Conservation (phyloP, 2,113 vertebrate genomes). For the Brachionichthys hirsutus region DNA sequence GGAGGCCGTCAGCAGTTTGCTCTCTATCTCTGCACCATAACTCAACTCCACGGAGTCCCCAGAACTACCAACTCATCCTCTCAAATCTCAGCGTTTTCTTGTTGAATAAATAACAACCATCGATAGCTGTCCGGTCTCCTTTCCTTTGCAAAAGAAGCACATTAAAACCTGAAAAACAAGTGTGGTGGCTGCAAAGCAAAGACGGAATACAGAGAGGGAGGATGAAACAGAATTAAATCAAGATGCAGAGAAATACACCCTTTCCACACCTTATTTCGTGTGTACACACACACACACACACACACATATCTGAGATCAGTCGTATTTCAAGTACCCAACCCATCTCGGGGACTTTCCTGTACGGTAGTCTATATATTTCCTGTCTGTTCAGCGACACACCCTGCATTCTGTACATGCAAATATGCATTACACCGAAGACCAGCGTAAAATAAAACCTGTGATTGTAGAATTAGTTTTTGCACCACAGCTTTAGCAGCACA, state of each 20-base stretch:
- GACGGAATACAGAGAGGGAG: slow-evolving; percentile 1
- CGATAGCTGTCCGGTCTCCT: slow-evolving; percentile 28
- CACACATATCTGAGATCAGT: too few species aligned
- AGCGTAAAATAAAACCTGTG: too few species aligned
- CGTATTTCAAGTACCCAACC: too few species aligned
- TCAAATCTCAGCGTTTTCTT: slow-evolving; percentile 40
- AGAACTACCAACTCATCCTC: slow-evolving; percentile 56
- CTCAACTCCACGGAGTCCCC: too few species aligned
- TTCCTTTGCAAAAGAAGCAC: not conserved
- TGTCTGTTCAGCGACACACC: not conserved
- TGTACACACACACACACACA: too few species aligned
- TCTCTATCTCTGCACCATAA: slow-evolving; percentile 21
- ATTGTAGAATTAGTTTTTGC: too few species aligned
- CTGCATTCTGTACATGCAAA: not conserved
- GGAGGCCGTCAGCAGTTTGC: slow-evolving; percentile 62
- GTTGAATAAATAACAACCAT: slow-evolving; percentile 49
- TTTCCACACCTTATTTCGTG: not conserved
- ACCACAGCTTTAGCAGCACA: too few species aligned
- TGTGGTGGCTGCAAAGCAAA: not conserved
- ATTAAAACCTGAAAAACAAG: slow-evolving; percentile 5
- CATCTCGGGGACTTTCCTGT: too few species aligned
- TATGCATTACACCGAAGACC: too few species aligned
- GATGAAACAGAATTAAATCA: slow-evolving; percentile 26
- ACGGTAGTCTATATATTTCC: too few species aligned
- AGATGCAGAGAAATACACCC: slow-evolving; percentile 24